A percentile compares a stretch with the other conserved stretches of the same genome.
Conservation (phyloP, 2,113 vertebrate genomes). For the Sprattus sprattus region DNA sequence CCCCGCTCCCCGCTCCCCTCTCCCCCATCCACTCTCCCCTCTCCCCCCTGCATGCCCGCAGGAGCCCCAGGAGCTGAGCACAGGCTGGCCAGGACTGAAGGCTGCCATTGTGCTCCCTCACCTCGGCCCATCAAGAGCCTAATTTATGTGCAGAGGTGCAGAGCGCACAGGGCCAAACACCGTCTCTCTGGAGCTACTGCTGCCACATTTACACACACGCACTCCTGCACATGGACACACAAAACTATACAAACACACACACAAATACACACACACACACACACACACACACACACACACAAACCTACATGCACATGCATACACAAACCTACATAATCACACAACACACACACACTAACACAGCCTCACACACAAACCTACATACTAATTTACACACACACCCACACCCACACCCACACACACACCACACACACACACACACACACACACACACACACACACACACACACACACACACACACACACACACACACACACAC, state of each 20-base stretch:
- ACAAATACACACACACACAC: not conserved
- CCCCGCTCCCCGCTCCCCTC: not conserved
- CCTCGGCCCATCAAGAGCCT: conserved; percentile 47
- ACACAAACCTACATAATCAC: no score
- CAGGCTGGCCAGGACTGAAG: conserved; percentile 46
- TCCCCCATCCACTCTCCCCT: not conserved
- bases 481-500: not conserved
- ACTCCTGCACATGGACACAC: not conserved
- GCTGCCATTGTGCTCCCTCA: conserved; percentile 47
- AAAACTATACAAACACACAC: not conserved
- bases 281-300: not conserved
- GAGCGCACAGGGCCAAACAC: conserved; percentile 12
- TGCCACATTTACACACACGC: not conserved
- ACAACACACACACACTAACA: not conserved
- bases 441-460: not conserved
- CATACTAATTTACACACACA: not conserved
- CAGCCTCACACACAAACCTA: not conserved
- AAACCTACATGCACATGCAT: not conserved
- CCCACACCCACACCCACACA: not conserved
- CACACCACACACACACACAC: no score
- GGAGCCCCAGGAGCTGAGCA: not conserved
- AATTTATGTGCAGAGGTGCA: conserved; percentile 22
- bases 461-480: not conserved
- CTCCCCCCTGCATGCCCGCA: not conserved
- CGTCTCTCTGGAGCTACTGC: not conserved